Evolutionary conservation across 2,888 invertebrate genomes (phyloP).

Genomic region (Dicyrtomina minuta): DNA sequence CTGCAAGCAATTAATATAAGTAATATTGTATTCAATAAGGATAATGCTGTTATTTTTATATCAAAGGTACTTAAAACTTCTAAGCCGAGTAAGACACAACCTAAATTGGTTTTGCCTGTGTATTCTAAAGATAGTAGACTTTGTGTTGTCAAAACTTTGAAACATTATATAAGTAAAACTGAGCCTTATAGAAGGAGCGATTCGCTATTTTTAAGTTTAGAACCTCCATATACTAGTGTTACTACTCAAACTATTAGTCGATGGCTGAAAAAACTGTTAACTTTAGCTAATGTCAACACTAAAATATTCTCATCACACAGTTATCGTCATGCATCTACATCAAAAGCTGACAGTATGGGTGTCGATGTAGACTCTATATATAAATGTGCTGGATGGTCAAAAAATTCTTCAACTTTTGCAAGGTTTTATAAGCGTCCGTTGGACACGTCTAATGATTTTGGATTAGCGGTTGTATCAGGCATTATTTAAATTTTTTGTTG

Average conservation of each 20-base stretch:
- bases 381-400: constrained; percentile 24
- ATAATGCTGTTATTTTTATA: constrained; percentile 19
- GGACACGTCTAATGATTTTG: too few species aligned
- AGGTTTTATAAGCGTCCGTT: constrained; percentile 26
- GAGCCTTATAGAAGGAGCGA: not conserved
- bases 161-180: constrained; percentile 18
- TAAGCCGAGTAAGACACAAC: constrained; percentile 15
- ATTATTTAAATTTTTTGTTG: too few species aligned
- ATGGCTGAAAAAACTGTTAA: constrained; percentile 21
- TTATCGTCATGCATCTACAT: constrained; percentile 23
- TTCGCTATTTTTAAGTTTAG: constrained; percentile 21
- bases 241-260: constrained; percentile 32
- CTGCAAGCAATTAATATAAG: constrained; percentile 32
- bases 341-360: not conserved
- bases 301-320: constrained; percentile 16
- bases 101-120: constrained; percentile 21
- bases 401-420: constrained; percentile 16
- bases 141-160: constrained; percentile 28
- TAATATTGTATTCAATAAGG: constrained; percentile 20
- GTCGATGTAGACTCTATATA: not conserved
- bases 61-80: constrained; percentile 21
- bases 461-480: too few species aligned
- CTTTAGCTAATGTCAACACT: not conserved
- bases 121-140: constrained; percentile 13
- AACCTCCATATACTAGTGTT: constrained; percentile 25